A percentile compares a stretch with the other conserved stretches of the same genome.
These are phyloP conservation scores for Acheta domesticus DNA, from an alignment of 2,888 invertebrate genomes.

Conservation along the genomic window DNA sequence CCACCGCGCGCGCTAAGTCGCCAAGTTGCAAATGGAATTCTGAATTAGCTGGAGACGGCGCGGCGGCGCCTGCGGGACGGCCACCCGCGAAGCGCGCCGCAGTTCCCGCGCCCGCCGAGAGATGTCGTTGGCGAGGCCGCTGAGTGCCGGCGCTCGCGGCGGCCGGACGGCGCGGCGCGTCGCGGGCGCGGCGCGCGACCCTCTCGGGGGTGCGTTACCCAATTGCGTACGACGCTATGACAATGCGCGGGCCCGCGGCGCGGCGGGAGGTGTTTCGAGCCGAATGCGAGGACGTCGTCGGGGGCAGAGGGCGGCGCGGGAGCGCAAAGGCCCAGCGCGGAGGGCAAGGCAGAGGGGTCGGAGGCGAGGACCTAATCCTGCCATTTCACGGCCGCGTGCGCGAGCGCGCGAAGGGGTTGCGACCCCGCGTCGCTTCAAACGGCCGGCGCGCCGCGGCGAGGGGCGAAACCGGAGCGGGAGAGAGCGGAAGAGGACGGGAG, in stretches of 20 bases:
- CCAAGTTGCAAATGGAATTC: constrained; percentile 35
- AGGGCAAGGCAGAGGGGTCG: no score
- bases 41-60: constrained; percentile 31
- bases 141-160: background rate
- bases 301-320: no score
- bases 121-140: constrained; percentile 30
- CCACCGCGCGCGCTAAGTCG: constrained; percentile 25
- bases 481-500: no score
- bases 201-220: background rate
- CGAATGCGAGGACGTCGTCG: no score
- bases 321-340: no score
- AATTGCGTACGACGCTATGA: no score
- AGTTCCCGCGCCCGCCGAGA: constrained; percentile 24
- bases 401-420: constrained; percentile 33
- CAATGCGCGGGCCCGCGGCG: no score
- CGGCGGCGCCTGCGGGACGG: constrained; percentile 4
- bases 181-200: no score
- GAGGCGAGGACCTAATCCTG: constrained; percentile 56
- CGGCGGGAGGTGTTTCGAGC: no score
- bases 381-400: constrained; percentile 50
- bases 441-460: no score
- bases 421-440: no score
- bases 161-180: constrained; percentile 18
- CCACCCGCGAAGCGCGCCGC: constrained; percentile 20
- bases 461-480: no score